Conservation (phyloP, 1,140 invertebrate species). For the Lordiphosa clarofinis region DNA sequence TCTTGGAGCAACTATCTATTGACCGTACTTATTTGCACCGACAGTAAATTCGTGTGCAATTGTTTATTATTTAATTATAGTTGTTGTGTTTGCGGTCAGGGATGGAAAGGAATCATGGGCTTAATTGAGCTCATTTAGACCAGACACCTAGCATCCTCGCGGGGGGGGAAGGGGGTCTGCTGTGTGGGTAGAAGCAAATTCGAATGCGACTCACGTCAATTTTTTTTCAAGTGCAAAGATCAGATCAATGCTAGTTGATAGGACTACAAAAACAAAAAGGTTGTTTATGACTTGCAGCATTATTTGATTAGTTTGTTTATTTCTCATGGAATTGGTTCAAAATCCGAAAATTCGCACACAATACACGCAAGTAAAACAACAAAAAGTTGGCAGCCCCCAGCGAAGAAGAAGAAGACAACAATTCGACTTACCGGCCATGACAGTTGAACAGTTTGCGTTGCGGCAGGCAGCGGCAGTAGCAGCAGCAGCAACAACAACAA, state of each 20-base stretch:
- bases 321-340: conserved; percentile 42
- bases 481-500: conserved; percentile 46
- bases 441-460: conserved; percentile 79
- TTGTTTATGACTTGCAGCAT: conserved; percentile 45
- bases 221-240: conserved; percentile 35
- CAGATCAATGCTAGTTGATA: conserved; percentile 57
- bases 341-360: conserved; percentile 15
- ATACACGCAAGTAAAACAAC: conserved; percentile 4
- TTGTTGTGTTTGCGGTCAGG: conserved; percentile 27
- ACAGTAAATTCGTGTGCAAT: conserved; percentile 38
- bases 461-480: conserved; percentile 35
- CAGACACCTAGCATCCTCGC: no score
- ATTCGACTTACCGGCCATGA: conserved; percentile 79
- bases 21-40: conserved; percentile 32
- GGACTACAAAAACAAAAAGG: conserved; percentile 16
- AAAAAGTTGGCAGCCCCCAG: conserved; percentile 22
- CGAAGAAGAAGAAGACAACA: conserved; percentile 15
- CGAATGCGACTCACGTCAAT: conserved; percentile 21
- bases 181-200: conserved; percentile 13
- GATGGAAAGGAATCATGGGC: not conserved
- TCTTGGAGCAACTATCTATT: conserved; percentile 27
- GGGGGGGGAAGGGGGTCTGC: not conserved
- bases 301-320: conserved; percentile 53
- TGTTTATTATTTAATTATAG: conserved; percentile 63
- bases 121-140: no score